Evolutionary conservation across 2,113 vertebrate species (phyloP).

Genomic region (Onychorhynchus coronatus): DNA sequence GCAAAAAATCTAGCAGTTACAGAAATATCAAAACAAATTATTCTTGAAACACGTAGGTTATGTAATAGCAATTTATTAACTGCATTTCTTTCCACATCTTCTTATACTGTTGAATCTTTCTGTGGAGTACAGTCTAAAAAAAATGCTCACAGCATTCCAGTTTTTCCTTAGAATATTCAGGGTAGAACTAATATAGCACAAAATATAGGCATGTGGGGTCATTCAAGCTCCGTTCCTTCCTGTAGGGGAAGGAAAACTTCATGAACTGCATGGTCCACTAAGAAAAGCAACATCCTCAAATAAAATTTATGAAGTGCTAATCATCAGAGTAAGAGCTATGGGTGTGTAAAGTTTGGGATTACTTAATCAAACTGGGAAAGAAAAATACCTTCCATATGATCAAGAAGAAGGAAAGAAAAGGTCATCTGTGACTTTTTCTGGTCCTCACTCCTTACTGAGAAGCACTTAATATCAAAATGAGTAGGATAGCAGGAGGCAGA

Average conservation of each 20-base stretch:
- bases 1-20: not conserved
- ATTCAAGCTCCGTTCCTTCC: not conserved
- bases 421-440: not conserved
- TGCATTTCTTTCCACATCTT: not conserved
- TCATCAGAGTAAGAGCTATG: not conserved
- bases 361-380: not conserved
- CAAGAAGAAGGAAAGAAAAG: not conserved
- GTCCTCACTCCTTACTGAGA: not conserved
- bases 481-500: not conserved
- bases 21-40: constrained; percentile 35
- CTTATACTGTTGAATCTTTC: not conserved
- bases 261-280: not conserved
- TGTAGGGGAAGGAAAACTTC: not conserved
- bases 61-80: not conserved
- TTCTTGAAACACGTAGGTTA: constrained; percentile 6
- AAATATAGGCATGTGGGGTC: not conserved
- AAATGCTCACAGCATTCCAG: not conserved
- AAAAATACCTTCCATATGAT: not conserved
- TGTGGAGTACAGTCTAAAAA: not conserved
- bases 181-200: not conserved
- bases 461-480: not conserved
- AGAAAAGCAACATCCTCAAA: not conserved
- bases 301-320: not conserved
- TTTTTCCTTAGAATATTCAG: not conserved
- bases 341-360: not conserved